These are phyloP conservation scores for Rana temporaria DNA, from an alignment of 2,113 vertebrate species.

Conservation along the genomic window DNA sequence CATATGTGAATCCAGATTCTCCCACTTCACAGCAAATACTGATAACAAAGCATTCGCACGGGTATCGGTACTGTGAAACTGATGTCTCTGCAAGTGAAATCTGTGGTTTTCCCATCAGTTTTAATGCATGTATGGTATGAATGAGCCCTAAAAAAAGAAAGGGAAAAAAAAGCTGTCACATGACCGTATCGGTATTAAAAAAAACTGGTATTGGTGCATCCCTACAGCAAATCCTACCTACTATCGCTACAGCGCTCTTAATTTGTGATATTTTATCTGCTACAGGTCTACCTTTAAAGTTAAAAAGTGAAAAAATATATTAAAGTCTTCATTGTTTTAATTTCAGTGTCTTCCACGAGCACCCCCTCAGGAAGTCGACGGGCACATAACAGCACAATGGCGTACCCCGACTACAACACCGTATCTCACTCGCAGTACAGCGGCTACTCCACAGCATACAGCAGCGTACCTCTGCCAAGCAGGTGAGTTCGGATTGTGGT, in stretches of 20 bases:
- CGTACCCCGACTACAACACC: conserved; percentile 77
- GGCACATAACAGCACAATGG: conserved; percentile 73
- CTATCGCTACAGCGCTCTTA: not conserved
- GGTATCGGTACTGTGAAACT: too few species aligned
- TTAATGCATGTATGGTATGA: too few species aligned
- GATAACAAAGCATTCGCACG: too few species aligned
- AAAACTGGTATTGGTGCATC: too few species aligned
- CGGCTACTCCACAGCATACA: conserved; percentile 76
- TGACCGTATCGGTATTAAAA: too few species aligned
- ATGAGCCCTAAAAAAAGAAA: too few species aligned
- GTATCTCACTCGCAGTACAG: conserved; percentile 76
- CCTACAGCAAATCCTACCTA: not conserved
- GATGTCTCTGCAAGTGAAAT: too few species aligned
- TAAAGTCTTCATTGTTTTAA: not conserved
- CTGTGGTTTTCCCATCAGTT: too few species aligned
- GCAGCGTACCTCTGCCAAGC: conserved; percentile 81
- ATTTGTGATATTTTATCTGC: not conserved
- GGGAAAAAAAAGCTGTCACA: too few species aligned
- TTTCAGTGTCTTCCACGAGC: conserved; percentile 79
- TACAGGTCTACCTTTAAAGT: not conserved
- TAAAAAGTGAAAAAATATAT: not conserved
- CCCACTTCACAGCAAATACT: not conserved
- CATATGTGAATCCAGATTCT: not conserved
- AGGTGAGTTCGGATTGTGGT: conserved; percentile 75
- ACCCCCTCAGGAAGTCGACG: conserved; percentile 80